These are phyloP conservation scores for Oscheius sp. DNA, from an alignment of 2,888 invertebrate species.

Conservation along the genomic window DNA sequence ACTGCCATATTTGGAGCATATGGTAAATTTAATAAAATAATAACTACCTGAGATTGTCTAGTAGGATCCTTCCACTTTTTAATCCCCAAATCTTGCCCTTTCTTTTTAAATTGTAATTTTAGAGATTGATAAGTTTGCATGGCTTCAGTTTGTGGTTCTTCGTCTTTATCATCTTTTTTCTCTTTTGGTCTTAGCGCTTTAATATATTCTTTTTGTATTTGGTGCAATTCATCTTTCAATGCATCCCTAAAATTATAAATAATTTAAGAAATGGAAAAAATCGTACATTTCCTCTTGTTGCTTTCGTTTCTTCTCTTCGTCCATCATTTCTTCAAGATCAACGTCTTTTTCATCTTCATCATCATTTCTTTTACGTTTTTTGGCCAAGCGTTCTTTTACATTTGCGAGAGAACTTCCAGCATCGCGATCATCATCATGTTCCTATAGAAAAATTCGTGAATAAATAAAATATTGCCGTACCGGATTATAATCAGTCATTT, in stretches of 20 bases:
- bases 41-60: conserved; percentile 63
- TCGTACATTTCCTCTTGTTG: conserved; percentile 48
- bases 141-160: conserved; percentile 57
- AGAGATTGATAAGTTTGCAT: conserved; percentile 65
- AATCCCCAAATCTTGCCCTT: conserved; percentile 51
- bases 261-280: background rate
- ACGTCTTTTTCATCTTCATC: conserved; percentile 56
- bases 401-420: conserved; percentile 39
- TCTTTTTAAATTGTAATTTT: conserved; percentile 67
- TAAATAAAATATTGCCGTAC: conserved; percentile 29
- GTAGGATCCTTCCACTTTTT: conserved; percentile 64
- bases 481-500: conserved; percentile 61
- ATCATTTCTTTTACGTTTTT: conserved; percentile 44
- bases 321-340: conserved; percentile 56
- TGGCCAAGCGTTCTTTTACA: conserved; percentile 48
- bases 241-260: conserved; percentile 39
- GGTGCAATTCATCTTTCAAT: conserved; percentile 47
- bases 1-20: too few relatives aligned
- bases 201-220: conserved; percentile 69
- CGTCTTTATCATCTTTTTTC: conserved; percentile 70
- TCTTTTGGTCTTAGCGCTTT: conserved; percentile 69
- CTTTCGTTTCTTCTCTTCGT: conserved; percentile 46
- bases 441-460: conserved; percentile 4
- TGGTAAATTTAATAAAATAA: background rate
- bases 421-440: conserved; percentile 46